Evolutionary conservation across 2,888 invertebrate genomes (phyloP), one percentile per base, ranked within the genome.

Genomic region (Euphydryas editha): DNA sequence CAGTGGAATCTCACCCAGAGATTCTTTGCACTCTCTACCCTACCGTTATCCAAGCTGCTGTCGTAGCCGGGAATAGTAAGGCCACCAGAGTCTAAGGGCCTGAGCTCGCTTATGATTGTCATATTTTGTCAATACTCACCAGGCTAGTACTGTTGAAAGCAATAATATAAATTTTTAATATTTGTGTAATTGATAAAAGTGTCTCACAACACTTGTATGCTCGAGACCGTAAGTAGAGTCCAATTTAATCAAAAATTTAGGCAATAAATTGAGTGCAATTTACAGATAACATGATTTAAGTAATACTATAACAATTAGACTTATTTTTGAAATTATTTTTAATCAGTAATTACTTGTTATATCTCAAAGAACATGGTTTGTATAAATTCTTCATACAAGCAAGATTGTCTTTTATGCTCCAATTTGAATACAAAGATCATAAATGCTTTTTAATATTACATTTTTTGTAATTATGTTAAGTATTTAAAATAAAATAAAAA

Each of bases 221-320:
- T 15, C 4, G 36, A 36, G 8, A 36, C 36, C 5, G 8, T 10
- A 36, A 36, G 6, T 39, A 39, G 1, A 11, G 3, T 39, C 11
- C 7, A 54, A 30, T 51, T 58, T 46, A 44, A 46, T 59, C 44
- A 57, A 46, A 30, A 46, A 39, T 56, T 70, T 71, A 55, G 65
- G 71, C 73, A 72, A 72, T 74, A 59, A 64, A 61, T 58, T 51
- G 51, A 59, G 73, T 74, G 73, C 73, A 74, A 73, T 71, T 56
- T 21, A 18, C 15, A 30, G 20, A 15, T 17, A 46, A 30, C 42
- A 7, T 54, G 17, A 36, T 24, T 51, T 24, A 51, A 5, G 18
- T 36, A 17, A 18, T 51, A n/a, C 11, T 21, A 21, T 6, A 47
- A 10, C 13, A 18, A 47, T 10, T 5, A 18, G 2, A 18, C 2